These are phyloP conservation scores for Dicycla oo DNA, from an alignment of 2,888 invertebrate species.

Conservation along the genomic window DNA sequence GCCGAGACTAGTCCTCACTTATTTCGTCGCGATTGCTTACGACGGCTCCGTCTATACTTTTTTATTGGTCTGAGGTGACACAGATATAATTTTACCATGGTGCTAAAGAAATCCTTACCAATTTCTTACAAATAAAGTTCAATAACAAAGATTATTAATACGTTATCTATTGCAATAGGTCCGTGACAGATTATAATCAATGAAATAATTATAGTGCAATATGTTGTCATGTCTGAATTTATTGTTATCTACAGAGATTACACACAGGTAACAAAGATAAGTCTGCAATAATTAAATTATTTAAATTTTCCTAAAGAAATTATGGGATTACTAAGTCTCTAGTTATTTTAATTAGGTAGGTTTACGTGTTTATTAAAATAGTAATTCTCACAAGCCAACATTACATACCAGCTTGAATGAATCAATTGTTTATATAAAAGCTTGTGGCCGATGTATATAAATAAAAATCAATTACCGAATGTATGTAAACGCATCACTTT, in stretches of 20 bases:
- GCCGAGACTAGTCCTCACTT: too few species aligned
- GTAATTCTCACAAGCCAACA: neutral
- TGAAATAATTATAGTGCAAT: conserved; percentile 15
- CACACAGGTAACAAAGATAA: neutral
- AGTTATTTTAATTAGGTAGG: neutral
- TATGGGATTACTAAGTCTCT: neutral
- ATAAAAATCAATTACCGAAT: too few species aligned
- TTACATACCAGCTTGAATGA: neutral
- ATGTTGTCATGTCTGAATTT: neutral
- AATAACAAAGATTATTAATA: conserved; percentile 7
- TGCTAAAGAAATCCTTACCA: neutral
- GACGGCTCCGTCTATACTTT: too few species aligned
- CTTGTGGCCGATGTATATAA: too few species aligned
- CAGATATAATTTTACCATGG: neutral
- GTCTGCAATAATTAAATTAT: neutral
- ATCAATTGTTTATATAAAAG: neutral
- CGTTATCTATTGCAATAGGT: neutral
- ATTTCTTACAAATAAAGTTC: conserved; percentile 9
- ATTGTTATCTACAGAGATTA: neutral
- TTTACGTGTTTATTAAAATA: neutral
- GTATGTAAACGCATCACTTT: too few species aligned
- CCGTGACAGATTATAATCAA: neutral
- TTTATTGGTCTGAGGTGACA: too few species aligned
- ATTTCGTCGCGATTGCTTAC: too few species aligned
- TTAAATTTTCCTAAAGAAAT: neutral